These are phyloP conservation scores for Anisognathus igniventris DNA, from an alignment of 2,797 vertebrate species.

Conservation along the genomic window DNA sequence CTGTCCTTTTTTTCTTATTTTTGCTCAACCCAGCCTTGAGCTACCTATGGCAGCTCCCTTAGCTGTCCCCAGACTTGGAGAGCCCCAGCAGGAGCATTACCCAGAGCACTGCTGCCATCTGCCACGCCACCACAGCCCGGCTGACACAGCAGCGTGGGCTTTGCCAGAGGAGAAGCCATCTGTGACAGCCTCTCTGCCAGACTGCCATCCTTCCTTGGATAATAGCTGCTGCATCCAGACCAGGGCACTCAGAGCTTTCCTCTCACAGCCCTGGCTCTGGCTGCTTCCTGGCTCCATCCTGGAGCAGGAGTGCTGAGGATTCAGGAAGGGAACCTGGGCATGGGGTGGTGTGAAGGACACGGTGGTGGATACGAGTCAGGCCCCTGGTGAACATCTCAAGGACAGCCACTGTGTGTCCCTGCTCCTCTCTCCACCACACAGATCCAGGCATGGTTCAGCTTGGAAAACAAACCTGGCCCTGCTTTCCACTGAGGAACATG, in stretches of 20 bases:
- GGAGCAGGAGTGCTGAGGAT: neutral
- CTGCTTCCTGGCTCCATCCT: neutral
- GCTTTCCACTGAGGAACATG: neutral
- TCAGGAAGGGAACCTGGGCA: neutral
- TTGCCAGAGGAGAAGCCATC: neutral
- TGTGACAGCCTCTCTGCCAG: neutral
- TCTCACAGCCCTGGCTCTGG: neutral
- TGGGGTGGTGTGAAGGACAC: neutral
- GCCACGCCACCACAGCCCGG: neutral
- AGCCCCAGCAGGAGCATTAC: neutral
- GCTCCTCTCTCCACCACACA: neutral
- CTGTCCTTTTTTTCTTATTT: neutral
- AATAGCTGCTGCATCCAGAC: neutral
- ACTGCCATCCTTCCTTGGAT: neutral
- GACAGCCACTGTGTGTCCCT: neutral
- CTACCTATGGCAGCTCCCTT: neutral
- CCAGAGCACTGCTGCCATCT: neutral
- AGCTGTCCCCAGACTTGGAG: neutral
- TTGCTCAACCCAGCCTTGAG: neutral
- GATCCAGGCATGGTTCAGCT: neutral
- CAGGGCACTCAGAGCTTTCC: neutral
- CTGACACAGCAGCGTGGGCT: fast-evolving
- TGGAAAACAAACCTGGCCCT: neutral
- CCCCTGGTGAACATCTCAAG: neutral
- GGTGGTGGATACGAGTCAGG: neutral